Evolutionary conservation across 2,797 vertebrate genomes (phyloP).

Genomic region (Trichosurus vulpecula): DNA sequence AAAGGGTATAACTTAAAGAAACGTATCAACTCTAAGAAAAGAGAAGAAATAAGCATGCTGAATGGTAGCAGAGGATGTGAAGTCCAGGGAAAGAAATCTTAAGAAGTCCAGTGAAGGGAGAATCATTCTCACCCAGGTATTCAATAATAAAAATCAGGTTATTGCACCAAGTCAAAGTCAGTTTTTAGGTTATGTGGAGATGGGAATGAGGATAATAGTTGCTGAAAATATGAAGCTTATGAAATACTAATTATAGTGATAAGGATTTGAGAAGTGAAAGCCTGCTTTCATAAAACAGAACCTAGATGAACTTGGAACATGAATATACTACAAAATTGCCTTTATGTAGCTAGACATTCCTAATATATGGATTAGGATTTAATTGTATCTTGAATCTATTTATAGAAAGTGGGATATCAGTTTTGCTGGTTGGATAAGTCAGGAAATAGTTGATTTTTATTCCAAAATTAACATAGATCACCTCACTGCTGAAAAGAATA

Average conservation of each 20-base stretch:
- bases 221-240: background rate
- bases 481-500: conserved; percentile 97
- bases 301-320: conserved; percentile 92
- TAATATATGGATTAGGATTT: conserved; percentile 86
- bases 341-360: conserved; percentile 97
- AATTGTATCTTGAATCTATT: conserved; percentile 91
- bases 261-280: conserved; percentile 99
- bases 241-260: background rate
- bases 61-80: background rate
- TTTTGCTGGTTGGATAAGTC: conserved; percentile 94
- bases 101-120: background rate
- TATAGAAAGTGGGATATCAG: conserved; percentile 95
- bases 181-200: background rate
- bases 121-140: background rate
- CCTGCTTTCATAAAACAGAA: conserved; percentile 98
- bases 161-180: background rate
- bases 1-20: no score
- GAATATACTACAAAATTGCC: conserved; percentile 95
- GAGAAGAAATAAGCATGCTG: background rate
- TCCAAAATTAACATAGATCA: conserved; percentile 99
- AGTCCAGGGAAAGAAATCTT: background rate
- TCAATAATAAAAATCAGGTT: background rate
- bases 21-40: background rate
- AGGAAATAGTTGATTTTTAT: conserved; percentile 98
- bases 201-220: background rate